phyloP scores from a whole-genome alignment of 1,140 invertebrate species.

The Augochlora pura region DNA sequence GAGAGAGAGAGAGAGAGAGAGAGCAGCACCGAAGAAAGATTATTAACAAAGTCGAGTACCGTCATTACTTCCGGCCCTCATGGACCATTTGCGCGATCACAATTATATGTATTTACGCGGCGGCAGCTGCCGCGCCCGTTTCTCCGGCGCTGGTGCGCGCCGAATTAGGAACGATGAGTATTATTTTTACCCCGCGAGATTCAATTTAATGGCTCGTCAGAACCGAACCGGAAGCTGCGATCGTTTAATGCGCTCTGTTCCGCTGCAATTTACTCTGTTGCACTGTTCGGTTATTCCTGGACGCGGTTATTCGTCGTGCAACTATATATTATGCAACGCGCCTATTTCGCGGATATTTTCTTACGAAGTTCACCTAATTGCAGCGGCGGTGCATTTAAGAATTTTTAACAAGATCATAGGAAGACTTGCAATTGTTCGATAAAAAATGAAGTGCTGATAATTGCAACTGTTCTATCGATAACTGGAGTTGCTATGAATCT shows the following conservation, averaged over 20 bases:
- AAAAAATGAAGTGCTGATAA: no score
- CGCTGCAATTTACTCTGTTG: background rate
- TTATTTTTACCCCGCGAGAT: conserved; percentile 16
- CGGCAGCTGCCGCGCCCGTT: background rate
- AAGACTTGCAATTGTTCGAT: no score
- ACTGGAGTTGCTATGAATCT: background rate
- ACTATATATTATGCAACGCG: no score
- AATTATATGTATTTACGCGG: conserved; percentile 23
- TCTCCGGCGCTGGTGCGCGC: no score
- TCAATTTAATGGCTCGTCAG: conserved; percentile 28
- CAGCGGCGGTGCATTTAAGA: no score
- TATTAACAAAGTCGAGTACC: conserved; percentile 6
- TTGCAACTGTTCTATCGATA: no score
- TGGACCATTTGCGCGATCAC: conserved; percentile 8
- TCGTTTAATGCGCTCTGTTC: background rate
- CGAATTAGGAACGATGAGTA: conserved; percentile 40
- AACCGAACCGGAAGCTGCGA: background rate
- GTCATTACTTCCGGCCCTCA: conserved; percentile 16
- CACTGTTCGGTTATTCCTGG: background rate
- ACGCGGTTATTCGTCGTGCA: no score
- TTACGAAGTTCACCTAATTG: no score
- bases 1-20: no score
- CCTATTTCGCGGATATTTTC: no score
- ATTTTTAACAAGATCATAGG: no score
- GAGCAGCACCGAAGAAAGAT: background rate